Evolutionary conservation across 2,797 vertebrate species (phyloP).

Genomic region (Crax fasciolata): DNA sequence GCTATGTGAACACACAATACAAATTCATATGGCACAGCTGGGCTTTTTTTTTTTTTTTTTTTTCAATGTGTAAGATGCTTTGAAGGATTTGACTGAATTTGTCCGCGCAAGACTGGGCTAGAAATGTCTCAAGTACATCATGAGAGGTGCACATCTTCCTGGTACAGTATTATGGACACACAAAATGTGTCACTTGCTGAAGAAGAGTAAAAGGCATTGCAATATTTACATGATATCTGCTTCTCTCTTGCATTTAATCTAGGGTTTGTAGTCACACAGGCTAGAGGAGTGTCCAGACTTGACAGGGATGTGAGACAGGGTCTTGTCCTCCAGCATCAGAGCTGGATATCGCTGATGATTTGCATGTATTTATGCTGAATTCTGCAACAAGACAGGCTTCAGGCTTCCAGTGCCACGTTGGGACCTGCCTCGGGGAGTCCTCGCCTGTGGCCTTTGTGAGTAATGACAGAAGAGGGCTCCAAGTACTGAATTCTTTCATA

Average conservation of each 20-base stretch:
- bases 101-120: background rate
- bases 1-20: background rate
- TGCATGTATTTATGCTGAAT: background rate
- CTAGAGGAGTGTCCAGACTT: background rate
- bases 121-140: rapidly evolving
- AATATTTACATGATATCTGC: background rate
- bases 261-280: background rate
- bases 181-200: background rate
- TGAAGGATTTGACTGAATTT: background rate
- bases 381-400: background rate
- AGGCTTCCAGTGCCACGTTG: background rate
- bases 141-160: background rate
- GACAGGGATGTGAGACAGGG: background rate
- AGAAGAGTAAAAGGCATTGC: background rate
- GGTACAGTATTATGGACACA: background rate
- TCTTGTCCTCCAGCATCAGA: background rate
- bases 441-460: conserved; percentile 2
- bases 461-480: background rate
- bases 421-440: background rate
- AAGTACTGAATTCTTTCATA: conserved; percentile 28
- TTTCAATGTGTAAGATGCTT: background rate
- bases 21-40: background rate
- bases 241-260: background rate
- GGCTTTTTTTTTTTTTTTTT: background rate
- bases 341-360: rapidly evolving